Base-by-base conservation (phyloP, 2,888 invertebrate species). In the Alloscopus bannaensis region DNA sequence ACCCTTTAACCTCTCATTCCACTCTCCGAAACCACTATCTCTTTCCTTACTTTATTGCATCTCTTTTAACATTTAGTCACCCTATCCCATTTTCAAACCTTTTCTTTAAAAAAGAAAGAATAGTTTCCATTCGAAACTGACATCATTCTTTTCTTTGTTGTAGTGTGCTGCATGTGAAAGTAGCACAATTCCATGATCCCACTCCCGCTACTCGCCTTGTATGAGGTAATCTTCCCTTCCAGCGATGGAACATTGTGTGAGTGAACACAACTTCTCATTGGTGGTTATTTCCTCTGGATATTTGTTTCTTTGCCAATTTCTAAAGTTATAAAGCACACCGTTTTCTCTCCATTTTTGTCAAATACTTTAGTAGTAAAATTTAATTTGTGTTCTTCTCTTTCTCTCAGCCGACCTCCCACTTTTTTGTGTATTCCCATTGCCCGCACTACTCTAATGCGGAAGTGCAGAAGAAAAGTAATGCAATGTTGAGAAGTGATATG, bases 341-440 rank as follows among this genome's bases (percentile, higher is more conserved):
- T 77, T 77, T 60, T 70, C 78, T 71, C 78, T 70, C 77, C 70
- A 77, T 77, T 77, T 77, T 77, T 77, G 77, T 77, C 77, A 77
- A 77, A 77, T 77, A 70, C 69, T 70, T 77, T 77, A n/a, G 69
- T 70, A 77, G 69, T 78, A 78, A 78, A 78, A 66, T 78, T 71
- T 78, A 78, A 78, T 78, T 71, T 78, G 77, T 77, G 71, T 71
- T 78, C 66, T 71, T 60, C 65, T 59, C 71, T 78, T 71, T 66
- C 69, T 69, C n/a, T n/a, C n/a, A n/a, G n/a, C n/a, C 76, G 69
- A 76, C 76, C 76, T 69, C 66, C 47, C 47, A 36, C 28, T 24
- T 62, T 55, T 75, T 26, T n/a, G n/a, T 62, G n/a, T 36, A 47
- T 62, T 4, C 40, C 47, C 3, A 3, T 52, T 65, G 50, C 47